Evolutionary conservation across 2,888 invertebrate species (phyloP).

Genomic region (Nysson spinosus): DNA sequence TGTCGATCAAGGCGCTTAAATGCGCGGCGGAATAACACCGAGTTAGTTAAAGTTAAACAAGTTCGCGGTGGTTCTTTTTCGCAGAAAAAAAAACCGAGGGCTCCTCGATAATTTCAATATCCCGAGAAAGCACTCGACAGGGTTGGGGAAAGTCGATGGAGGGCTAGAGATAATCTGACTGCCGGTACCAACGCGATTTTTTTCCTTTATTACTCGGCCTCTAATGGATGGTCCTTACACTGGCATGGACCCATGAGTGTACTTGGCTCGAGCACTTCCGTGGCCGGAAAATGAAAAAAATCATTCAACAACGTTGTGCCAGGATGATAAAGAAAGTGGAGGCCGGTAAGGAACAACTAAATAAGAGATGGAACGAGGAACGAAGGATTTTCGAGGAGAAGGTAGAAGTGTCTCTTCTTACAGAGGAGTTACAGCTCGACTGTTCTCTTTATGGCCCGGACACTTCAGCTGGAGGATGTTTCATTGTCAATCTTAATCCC

Average conservation of each 20-base stretch:
- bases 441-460: slow-evolving; percentile 24
- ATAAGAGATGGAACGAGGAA: slow-evolving; percentile 33
- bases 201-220: slow-evolving; percentile 35
- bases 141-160: slow-evolving; percentile 10
- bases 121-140: slow-evolving; percentile 27
- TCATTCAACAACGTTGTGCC: slow-evolving; percentile 48
- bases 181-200: slow-evolving; percentile 26
- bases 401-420: slow-evolving; percentile 26
- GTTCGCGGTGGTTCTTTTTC: not conserved
- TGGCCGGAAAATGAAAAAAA: slow-evolving; percentile 53
- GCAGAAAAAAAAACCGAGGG: not conserved
- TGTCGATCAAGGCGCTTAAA: too few relatives aligned
- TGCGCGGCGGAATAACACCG: too few relatives aligned
- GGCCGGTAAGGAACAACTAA: slow-evolving; percentile 4
- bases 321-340: slow-evolving; percentile 18
- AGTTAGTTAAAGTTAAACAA: slow-evolving; percentile 9
- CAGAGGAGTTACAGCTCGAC: slow-evolving; percentile 42
- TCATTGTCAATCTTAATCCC: slow-evolving; percentile 12
- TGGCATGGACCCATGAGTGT: slow-evolving; percentile 40
- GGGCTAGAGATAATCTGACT: slow-evolving; percentile 29
- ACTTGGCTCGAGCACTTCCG: slow-evolving; percentile 48
- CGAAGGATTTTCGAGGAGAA: slow-evolving; percentile 22
- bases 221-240: slow-evolving; percentile 54
- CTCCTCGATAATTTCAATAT: slow-evolving; percentile 12
- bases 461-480: slow-evolving; percentile 23